Conservation (phyloP, 2,888 invertebrate species). For the Nemapogon koenigi region DNA sequence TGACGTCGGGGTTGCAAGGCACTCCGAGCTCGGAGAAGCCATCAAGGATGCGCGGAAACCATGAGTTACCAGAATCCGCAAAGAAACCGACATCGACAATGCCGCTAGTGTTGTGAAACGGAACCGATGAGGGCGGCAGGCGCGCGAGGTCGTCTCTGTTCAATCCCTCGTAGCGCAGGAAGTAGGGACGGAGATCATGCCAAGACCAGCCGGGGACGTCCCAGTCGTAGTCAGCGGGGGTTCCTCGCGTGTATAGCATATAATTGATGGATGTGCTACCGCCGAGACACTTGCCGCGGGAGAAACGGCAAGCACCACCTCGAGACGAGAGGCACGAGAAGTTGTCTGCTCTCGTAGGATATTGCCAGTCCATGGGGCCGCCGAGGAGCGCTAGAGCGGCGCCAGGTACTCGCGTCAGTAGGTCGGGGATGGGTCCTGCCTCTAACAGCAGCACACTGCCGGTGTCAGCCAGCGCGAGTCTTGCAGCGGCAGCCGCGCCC, state of each 20-base stretch:
- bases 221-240: conserved; percentile 28
- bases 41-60: conserved; percentile 28
- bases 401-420: conserved; percentile 19
- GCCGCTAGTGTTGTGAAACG: conserved; percentile 36
- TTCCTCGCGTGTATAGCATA: conserved; percentile 41
- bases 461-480: conserved; percentile 29
- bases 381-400: conserved; percentile 23
- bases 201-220: conserved; percentile 33
- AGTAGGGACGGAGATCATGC: conserved; percentile 33
- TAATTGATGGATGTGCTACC: conserved; percentile 43
- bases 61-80: conserved; percentile 26
- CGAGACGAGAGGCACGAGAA: conserved; percentile 31
- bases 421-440: not conserved
- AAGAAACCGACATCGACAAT: conserved; percentile 29
- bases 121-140: conserved; percentile 28
- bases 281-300: conserved; percentile 38
- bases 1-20: conserved; percentile 32
- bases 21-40: conserved; percentile 26
- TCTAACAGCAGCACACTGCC: conserved; percentile 18
- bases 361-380: conserved; percentile 31
- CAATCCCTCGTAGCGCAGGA: conserved; percentile 34
- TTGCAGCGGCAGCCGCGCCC: conserved; percentile 29
- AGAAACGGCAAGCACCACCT: conserved; percentile 26
- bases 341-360: conserved; percentile 31
- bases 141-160: conserved; percentile 17